Base-by-base conservation (phyloP, 1,140 invertebrate species). In the Drosophila sproati region DNA sequence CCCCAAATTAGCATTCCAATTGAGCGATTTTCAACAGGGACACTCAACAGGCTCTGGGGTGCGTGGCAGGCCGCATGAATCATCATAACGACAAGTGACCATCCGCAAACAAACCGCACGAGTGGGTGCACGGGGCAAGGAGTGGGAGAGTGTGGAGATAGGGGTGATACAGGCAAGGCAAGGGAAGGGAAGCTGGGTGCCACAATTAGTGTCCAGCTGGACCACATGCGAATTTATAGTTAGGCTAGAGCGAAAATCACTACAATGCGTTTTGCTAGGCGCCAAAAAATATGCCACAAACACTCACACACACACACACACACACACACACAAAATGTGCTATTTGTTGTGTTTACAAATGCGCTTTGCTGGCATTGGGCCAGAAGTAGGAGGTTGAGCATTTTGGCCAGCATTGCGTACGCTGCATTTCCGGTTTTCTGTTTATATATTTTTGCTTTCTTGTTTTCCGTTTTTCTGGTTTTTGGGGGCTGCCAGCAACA, bases 281-380 rank as follows among this genome's bases (percentile, higher is more conserved):
- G 76, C 82, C 82, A 82, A 86, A 77, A 86, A 88, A 86, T 86
- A 79, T 88, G 83, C 82, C 83, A 73, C 51, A 73, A 61, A 77
- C 73, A 62, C 66, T 48, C 35, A 59, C 57, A 71, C 72, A 51
- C 51, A 69, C 62, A 37, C 45, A 29, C 37, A 47, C 51, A 34
- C 45, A 71, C 61, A 61, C 51, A 73, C 45, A 10, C 51, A 51
- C 74, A 47, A 78, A 82, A 77, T 80, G 66, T 83, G 73, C 83
- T 83, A 83, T 88, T 87, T 86, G 82, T 86, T 86, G 82, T 86
- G 82, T 86, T 86, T 86, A 86, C 82, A 86, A 82, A 62, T 66
- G 72, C 72, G 72, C 56, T 54, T 20, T 64, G 60, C 60, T 71
- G 73, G 73, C 73, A 52, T 28, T 60, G 41, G 39, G 73, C 73